Evolutionary conservation across 2,797 vertebrate genomes (phyloP), one percentile per base, ranked within the genome.

Genomic region (Sebastes hubbsi): DNA sequence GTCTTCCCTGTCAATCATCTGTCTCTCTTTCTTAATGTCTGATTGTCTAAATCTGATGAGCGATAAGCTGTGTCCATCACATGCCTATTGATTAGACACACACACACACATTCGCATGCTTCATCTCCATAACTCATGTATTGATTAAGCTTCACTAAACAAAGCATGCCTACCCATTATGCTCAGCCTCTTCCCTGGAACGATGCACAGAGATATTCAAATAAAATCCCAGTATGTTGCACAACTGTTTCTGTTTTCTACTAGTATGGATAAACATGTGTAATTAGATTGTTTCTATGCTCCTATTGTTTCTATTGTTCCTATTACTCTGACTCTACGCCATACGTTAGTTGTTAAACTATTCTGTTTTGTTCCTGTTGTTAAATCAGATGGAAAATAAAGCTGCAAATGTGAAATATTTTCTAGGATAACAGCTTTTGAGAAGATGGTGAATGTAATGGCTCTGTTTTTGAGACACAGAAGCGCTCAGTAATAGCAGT

Each of bases 101-200:
- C 49, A 77, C 8, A 77, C 60, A 63, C 8, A 77, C 64, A 78
- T 52, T 52, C 20, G 0, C 54, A 66, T 59, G 18, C 54, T 64
- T 54, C 58, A 86, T 87, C 78, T 86, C 72, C 68, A 80, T 88
- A 79, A 77, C 49, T 86, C 42, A 66, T 22, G 30, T 83, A 93
- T 91, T 89, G 92, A 92, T 92, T 87, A 84, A 76, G 76, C 69
- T 65, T 92, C 91, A 86, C 36, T 56, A 77, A 77, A 85, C 65
- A 74, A 80, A 85, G 63, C 66, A 38, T 66, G 38, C 10, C 65
- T 52, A 65, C 70, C 75, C 61, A 85, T 94, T 87, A 75, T 75
- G 46, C 29, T 29, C 29, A 78, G 29, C 27, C 61, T 84, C 46
- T 24, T 79, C 27, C 14, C 65, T 54, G 72, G 34, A 46, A 59